A percentile compares a stretch with the other conserved stretches of the same genome.
These are phyloP conservation scores for Nibea coibor DNA, from an alignment of 2,113 vertebrate genomes.

Conservation along the genomic window DNA sequence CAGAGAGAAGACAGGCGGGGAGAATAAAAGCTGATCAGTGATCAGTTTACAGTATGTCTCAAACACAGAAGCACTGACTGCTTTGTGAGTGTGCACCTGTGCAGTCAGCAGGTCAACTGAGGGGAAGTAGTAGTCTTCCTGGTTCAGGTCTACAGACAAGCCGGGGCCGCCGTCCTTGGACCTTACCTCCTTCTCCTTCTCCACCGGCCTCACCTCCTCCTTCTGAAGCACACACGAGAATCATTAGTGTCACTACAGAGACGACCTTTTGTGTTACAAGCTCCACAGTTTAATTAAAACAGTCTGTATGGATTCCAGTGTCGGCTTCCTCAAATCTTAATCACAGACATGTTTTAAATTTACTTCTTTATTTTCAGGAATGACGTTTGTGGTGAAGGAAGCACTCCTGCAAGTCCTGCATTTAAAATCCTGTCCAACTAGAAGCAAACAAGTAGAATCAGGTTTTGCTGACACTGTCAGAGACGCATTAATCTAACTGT, in stretches of 20 bases:
- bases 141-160: slow-evolving; percentile 72
- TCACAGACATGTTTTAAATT: background rate
- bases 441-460: too few relatives aligned
- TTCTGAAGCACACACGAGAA: slow-evolving; percentile 67
- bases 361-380: background rate
- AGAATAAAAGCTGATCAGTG: background rate
- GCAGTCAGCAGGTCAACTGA: slow-evolving; percentile 96
- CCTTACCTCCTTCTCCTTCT: slow-evolving; percentile 62
- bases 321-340: background rate
- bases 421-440: background rate
- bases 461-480: too few relatives aligned
- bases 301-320: too few relatives aligned
- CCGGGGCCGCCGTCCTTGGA: slow-evolving; percentile 40
- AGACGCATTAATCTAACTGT: too few relatives aligned
- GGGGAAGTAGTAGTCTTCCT: slow-evolving; percentile 92
- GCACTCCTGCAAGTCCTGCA: too few relatives aligned
- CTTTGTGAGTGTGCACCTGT: slow-evolving; percentile 84
- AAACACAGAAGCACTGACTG: too few relatives aligned
- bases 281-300: background rate
- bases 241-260: slow-evolving; percentile 10
- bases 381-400: too few relatives aligned
- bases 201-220: slow-evolving; percentile 64
- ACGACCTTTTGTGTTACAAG: background rate
- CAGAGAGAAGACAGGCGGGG: background rate
- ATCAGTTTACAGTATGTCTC: background rate